phyloP scores from a whole-genome alignment of 2,113 vertebrate genomes.

The Megaceryle maxima region DNA sequence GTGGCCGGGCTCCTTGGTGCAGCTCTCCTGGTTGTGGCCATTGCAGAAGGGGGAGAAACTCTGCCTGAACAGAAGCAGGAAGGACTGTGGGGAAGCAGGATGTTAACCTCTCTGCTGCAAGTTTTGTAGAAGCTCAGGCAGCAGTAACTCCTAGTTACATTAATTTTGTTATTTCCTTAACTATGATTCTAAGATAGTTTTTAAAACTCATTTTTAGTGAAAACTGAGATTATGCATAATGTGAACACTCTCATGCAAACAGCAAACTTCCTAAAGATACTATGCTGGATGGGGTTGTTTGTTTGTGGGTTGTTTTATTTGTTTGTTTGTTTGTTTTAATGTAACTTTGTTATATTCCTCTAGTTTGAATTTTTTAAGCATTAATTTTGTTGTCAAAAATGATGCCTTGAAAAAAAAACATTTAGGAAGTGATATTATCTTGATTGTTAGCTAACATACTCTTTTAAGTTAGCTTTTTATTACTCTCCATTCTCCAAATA shows the following conservation, averaged over 20 bases:
- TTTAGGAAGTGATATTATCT: not conserved
- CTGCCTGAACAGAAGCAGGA: rapidly evolving
- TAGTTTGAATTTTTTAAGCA: not conserved
- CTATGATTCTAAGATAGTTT: not conserved
- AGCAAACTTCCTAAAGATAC: not conserved
- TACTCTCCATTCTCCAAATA: not conserved
- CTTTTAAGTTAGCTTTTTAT: not conserved
- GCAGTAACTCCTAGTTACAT: not conserved
- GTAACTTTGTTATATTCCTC: not conserved
- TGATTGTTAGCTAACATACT: not conserved
- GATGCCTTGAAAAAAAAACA: not conserved
- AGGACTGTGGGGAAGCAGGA: not conserved
- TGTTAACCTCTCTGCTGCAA: not conserved
- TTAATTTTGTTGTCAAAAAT: not conserved
- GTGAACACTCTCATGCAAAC: not conserved
- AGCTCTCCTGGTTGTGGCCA: not conserved
- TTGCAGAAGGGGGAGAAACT: not conserved
- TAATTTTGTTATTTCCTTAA: not conserved
- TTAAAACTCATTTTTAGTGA: not conserved
- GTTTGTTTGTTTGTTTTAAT: not conserved
- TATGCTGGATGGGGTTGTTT: not conserved
- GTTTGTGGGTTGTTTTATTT: too few relatives aligned
- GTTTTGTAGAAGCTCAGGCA: not conserved
- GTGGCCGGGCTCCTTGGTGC: not conserved
- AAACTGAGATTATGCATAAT: not conserved